Evolutionary conservation across 2,797 vertebrate genomes (phyloP).

Genomic region (Myotis vivesi): DNA sequence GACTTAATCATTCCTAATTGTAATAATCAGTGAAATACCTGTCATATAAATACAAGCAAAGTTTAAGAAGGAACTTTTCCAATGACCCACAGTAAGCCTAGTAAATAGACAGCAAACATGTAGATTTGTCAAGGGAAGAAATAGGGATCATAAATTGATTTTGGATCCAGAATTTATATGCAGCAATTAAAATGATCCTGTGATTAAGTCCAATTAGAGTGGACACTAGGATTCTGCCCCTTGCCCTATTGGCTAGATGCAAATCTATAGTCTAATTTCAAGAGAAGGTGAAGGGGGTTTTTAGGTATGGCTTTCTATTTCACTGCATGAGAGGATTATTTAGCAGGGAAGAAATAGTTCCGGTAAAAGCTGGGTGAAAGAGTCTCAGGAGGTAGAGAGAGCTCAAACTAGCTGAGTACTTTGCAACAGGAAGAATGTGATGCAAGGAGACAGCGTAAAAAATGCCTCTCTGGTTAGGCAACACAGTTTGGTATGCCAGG

Average conservation of each 20-base stretch:
- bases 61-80: background rate
- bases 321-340: background rate
- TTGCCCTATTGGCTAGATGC: background rate
- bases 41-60: background rate
- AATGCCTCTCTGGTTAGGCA: background rate
- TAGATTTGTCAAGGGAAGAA: background rate
- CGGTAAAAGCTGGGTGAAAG: background rate
- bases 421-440: background rate
- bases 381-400: background rate
- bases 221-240: background rate
- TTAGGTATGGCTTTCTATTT: background rate
- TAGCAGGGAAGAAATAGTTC: background rate
- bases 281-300: background rate
- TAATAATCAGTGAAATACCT: background rate
- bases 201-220: background rate
- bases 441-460: background rate
- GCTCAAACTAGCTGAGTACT: background rate
- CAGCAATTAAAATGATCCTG: background rate
- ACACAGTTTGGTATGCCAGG: background rate
- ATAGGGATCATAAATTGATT: background rate
- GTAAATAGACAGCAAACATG: background rate
- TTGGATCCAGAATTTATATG: background rate
- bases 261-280: background rate
- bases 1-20: background rate
- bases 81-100: background rate